Base-by-base conservation (phyloP, 2,888 invertebrate genomes). In the Ormyrus thymus region DNA sequence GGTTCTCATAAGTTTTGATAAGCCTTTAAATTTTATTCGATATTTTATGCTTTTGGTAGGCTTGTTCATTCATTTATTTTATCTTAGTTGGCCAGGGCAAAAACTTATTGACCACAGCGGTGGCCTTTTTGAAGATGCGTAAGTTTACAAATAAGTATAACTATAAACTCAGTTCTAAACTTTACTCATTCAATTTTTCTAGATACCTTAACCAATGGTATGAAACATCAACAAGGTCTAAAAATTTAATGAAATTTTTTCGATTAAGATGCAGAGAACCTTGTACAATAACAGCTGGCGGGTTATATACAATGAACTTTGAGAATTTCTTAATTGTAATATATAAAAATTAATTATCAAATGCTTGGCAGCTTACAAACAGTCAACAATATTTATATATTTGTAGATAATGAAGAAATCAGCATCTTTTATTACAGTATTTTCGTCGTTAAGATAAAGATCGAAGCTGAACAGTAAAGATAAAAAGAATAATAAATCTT, bases 191-290 rank as follows among this genome's bases (percentile, higher is more conserved):
- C n/a, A 46, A 62, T 62, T 9, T 62, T 43, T 50, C 48, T 56
- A 73, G 73, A 10, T 73, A 73, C 51, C 6, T 9, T 6, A 73
- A 64, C 13, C 8, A 58, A 15, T 73, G 65, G 73, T 73, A 73
- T 15, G 73, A 73, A 10, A 0, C 6, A 29, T 56, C 64, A 11
- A n/a, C 8, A 9, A 73, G 11, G 46, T 53, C 62, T 46, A 72
- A 73, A 9, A 46, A 55, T 15, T 65, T 73, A 55, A 11, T 73
- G n/a, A 73, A 10, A 29, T 9, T 73, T 48, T 48, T 73, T 3
- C 64, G 29, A 9, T 7, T 65, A 10, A 46, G 73, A 11, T 73
- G 65, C 29, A 4, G 7, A 43, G 56, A 64, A 56, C 73, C 65
- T 29, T 73, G 73, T 50, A 6, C 46, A n/a, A 7, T 73, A 4